Conservation (phyloP, 1,140 invertebrate genomes). For the Pseudomyrmex concolor region DNA sequence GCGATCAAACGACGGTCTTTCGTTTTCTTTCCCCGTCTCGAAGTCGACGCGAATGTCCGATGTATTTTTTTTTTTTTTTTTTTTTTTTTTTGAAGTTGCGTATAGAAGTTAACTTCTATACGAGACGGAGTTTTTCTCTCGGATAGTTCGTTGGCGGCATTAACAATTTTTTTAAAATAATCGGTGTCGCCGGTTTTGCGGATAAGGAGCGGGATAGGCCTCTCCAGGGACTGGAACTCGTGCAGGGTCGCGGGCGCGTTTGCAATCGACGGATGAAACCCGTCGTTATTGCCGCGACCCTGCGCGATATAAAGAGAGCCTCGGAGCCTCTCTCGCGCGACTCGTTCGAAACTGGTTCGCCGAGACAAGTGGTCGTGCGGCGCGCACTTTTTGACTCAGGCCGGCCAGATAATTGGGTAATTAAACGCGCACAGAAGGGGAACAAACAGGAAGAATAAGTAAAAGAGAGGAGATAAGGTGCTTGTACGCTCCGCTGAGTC, state of each 20-base stretch:
- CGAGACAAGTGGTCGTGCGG: constrained; percentile 62
- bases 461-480: constrained; percentile 1
- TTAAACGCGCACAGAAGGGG: constrained; percentile 55
- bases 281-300: constrained; percentile 44
- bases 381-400: constrained; percentile 50
- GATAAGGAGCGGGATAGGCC: background rate
- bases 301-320: constrained; percentile 21
- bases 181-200: too few species aligned
- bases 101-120: too few species aligned
- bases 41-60: background rate
- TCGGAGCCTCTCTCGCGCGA: constrained; percentile 15
- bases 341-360: constrained; percentile 72
- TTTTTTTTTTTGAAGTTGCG: too few species aligned
- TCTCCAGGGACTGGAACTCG: constrained; percentile 26
- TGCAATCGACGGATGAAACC: constrained; percentile 24
- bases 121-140: too few species aligned
- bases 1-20: background rate
- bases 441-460: constrained; percentile 40
- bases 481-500: constrained; percentile 68
- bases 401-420: constrained; percentile 64
- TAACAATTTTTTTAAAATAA: background rate
- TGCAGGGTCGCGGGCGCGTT: constrained; percentile 33
- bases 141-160: background rate
- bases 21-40: constrained; percentile 2
- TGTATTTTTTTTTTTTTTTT: constrained; percentile 44